Evolutionary conservation across 2,113 vertebrate genomes (phyloP), one percentile per base, ranked within the genome.

Genomic region (Lipophrys pholis): DNA sequence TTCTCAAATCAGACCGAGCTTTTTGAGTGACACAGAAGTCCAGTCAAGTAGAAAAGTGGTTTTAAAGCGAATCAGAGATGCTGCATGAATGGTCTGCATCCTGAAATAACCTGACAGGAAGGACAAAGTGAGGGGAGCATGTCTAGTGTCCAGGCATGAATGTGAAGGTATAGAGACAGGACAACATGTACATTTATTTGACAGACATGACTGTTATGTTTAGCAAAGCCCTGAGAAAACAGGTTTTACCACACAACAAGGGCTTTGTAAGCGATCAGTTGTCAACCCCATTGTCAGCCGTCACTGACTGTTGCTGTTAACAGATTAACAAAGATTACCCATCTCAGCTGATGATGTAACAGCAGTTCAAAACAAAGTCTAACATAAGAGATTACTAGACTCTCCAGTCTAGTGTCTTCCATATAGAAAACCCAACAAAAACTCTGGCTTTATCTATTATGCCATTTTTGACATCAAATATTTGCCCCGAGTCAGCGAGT

Each of bases 1-100:
- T 60, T 73, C 35, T 49, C 11, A 53, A 80, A 71, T 78, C 60
- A 78, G n/a, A 50, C 48, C 40, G 42, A 42, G 72, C 9, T 51
- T 15, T 55, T 64, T 40, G 70, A 67, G 53, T 14, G 64, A 38
- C 45, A 45, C 30, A 21, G 38, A 64, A 60, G 55, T 42, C 59
- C 63, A 84, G 71, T 73, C 55, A 86, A 73, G 84, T 60, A 77
- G 84, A 90, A 90, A 87, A 89, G 73, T 15, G 39, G 66, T 66
- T 89, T 51, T 74, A 65, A 92, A 81, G 73, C 49, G 15, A 57
- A 54, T 15, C 46, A 62, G 51, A 60, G 56, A 73, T 53, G 40
- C 62, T 46, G 59, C 64, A 35, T 73, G 68, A 76, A 52, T 59
- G 46, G 69, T 60, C 61, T 41, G 12, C 54, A 64, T 50, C 68